phyloP scores from a whole-genome alignment of 1,140 invertebrate species.

The Hyposmocoma kahamanoa region DNA sequence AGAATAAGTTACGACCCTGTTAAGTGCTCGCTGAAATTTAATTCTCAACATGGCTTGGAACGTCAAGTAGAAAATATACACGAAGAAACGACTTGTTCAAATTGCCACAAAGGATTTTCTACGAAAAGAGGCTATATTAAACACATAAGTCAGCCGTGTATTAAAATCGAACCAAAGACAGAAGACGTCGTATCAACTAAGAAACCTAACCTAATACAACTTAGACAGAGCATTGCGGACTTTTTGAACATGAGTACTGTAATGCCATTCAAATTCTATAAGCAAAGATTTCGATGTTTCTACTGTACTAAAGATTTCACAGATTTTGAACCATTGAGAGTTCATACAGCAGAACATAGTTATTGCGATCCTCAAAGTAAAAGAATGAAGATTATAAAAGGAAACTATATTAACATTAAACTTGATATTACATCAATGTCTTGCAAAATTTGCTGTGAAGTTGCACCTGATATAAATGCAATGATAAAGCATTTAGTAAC shows the following conservation, averaged over 20 bases:
- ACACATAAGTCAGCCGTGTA: background rate
- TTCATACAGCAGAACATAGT: constrained; percentile 41
- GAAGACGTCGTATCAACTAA: constrained; percentile 15
- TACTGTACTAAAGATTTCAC: constrained; percentile 49
- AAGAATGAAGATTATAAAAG: constrained; percentile 38
- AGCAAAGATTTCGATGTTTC: constrained; percentile 50
- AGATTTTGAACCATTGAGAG: constrained; percentile 32
- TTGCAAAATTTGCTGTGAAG: constrained; percentile 42
- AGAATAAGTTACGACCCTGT: background rate
- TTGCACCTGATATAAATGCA: constrained; percentile 17
- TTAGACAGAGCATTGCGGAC: constrained; percentile 38
- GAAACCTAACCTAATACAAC: constrained; percentile 25
- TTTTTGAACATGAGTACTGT: constrained; percentile 52
- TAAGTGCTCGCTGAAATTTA: constrained; percentile 7
- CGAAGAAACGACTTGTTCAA: background rate
- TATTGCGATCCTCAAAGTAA: constrained; percentile 39
- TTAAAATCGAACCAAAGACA: background rate
- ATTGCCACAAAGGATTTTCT: background rate
- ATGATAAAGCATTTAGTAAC: constrained; percentile 37
- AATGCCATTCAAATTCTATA: constrained; percentile 49
- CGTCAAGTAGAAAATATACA: background rate
- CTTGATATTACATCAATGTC: constrained; percentile 37
- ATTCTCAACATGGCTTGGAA: background rate
- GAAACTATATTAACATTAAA: constrained; percentile 41
- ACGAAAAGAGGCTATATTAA: background rate